Evolutionary conservation across 2,888 invertebrate genomes (phyloP), one percentile per base, ranked within the genome.

Genomic region (Idaea aversata): DNA sequence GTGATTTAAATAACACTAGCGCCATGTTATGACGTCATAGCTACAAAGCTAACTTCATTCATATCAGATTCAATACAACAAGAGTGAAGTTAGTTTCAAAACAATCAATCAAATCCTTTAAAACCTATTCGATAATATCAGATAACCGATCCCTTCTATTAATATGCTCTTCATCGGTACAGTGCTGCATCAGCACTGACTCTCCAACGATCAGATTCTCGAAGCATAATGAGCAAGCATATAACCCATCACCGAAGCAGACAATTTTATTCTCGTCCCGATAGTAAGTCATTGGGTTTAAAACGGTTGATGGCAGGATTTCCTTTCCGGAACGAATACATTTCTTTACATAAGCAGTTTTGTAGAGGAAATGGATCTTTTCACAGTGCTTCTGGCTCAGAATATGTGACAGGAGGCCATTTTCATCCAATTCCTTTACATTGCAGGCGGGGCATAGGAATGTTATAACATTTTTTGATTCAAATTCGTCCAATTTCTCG

Each of bases 221-320:
- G 64, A 93, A 91, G 73, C 93, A 93, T 1, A 93, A 71, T 0
- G 93, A 85, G 64, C 93, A 93, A 5, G 93, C 93, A 3, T 88
- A 93, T 71, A 86, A 70, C 0, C 89, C 88, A 74, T 93, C 91
- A 0, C 93, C 93, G 1, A 93, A 93, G 65, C 93, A 93, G 0
- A 93, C 92, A 57, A 93, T 90, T 72, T 93, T 93, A 70, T 93
- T 93, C 3, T 86, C 86, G 83, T 93, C 93, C 1, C 93, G 70
- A 59, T 93, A 93, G 87, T 91, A 84, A n/a, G 68, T 90, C 93
- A 93, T 93, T 0, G 93, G 84, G 63, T 93, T 93, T 1, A 93
- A 70, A 0, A 93, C 85, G 0, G 93, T 91, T 64, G 93, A 93
- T 0, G 93, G 93, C 66, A 89, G 88, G 0, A 93, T 93, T 65